Conservation (phyloP, 2,113 vertebrate genomes). For the Pygoscelis adeliae region DNA sequence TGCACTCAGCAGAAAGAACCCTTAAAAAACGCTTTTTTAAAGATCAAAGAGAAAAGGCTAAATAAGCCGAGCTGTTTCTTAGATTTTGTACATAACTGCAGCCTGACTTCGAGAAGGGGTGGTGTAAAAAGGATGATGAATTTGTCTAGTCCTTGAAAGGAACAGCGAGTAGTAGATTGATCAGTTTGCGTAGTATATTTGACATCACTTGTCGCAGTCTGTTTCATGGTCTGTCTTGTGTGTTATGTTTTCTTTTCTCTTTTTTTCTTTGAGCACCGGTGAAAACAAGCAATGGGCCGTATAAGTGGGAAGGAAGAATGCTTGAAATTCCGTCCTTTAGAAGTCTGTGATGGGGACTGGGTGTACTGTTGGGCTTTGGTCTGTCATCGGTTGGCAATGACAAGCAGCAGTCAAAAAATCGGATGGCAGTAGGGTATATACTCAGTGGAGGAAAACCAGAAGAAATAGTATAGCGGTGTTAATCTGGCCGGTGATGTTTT, state of each 20-base stretch:
- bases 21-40: background rate
- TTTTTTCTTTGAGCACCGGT: background rate
- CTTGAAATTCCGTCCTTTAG: background rate
- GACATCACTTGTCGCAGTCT: background rate
- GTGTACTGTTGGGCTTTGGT: background rate
- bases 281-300: background rate
- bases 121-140: background rate
- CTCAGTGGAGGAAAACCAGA: background rate
- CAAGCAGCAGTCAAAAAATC: background rate
- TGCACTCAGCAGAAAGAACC: background rate
- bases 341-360: background rate
- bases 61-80: background rate
- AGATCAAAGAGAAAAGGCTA: background rate
- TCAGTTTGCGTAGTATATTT: background rate
- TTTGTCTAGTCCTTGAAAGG: background rate
- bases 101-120: background rate
- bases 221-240: background rate
- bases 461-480: background rate
- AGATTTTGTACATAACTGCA: background rate
- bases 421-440: background rate
- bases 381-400: background rate
- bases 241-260: background rate
- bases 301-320: background rate
- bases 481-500: background rate
- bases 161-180: background rate